A percentile compares a stretch with the other conserved stretches of the same genome.
phyloP scores from a whole-genome alignment of 2,113 vertebrate species.

The Sturnus vulgaris region DNA sequence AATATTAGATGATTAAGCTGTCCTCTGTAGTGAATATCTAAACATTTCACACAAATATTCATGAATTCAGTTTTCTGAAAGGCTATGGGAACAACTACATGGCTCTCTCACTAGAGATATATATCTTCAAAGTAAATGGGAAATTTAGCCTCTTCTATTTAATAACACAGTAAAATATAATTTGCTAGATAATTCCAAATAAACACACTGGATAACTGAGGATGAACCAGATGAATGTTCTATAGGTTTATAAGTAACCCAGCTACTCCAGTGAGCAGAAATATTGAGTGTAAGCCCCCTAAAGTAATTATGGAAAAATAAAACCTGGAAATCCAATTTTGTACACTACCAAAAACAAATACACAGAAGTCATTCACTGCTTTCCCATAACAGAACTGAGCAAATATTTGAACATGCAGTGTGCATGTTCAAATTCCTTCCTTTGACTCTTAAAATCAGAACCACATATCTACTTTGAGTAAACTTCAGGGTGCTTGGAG shows the following conservation, averaged over 20 bases:
- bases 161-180: neutral
- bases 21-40: neutral
- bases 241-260: neutral
- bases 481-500: neutral
- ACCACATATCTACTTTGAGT: neutral
- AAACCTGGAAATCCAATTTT: neutral
- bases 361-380: neutral
- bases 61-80: neutral
- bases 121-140: neutral
- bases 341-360: neutral
- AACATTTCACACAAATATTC: neutral
- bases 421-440: neutral
- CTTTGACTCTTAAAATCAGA: neutral
- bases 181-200: conserved; percentile 12
- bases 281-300: neutral
- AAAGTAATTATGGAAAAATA: neutral
- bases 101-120: neutral
- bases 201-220: neutral
- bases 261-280: neutral
- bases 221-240: neutral
- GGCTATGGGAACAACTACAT: neutral
- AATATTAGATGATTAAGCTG: neutral
- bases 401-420: neutral
- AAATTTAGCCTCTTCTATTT: neutral
- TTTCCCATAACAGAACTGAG: neutral